phyloP scores from a whole-genome alignment of 2,113 vertebrate species.

The Silurus glanis region DNA sequence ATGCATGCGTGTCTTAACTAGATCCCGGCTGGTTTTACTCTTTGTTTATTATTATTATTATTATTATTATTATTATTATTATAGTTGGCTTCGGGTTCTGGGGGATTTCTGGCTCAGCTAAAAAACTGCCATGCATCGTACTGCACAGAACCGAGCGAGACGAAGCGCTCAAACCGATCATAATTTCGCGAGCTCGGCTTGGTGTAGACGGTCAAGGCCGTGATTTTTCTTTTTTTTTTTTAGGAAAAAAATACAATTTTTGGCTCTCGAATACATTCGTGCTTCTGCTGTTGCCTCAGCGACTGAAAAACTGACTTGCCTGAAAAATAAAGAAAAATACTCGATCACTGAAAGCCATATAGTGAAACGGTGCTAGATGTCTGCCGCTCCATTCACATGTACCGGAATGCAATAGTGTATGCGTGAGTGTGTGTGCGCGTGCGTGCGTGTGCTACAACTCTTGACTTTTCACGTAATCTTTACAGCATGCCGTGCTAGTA shows the following conservation, averaged over 20 bases:
- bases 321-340: constrained; percentile 61
- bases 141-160: constrained; percentile 80
- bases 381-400: constrained; percentile 73
- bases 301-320: constrained; percentile 75
- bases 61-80: constrained; percentile 60
- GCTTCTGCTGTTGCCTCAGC: constrained; percentile 73
- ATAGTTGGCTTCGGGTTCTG: constrained; percentile 84
- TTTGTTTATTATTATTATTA: neutral
- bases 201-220: constrained; percentile 29
- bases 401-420: constrained; percentile 80
- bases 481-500: constrained; percentile 75
- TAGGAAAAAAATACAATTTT: neutral
- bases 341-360: constrained; percentile 80
- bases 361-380: constrained; percentile 82
- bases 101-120: constrained; percentile 91
- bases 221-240: neutral
- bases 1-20: constrained; percentile 86
- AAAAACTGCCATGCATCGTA: constrained; percentile 97
- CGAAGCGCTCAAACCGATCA: neutral
- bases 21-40: constrained; percentile 78
- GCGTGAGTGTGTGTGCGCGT: neutral
- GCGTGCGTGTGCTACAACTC: constrained; percentile 67
- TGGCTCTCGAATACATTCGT: constrained; percentile 67
- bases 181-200: constrained; percentile 2
- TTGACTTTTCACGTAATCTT: constrained; percentile 74